A percentile compares a stretch with the other conserved stretches of the same genome.
These are phyloP conservation scores for Tarsius wallacei DNA, from an alignment of 2,797 vertebrate species.

Conservation along the genomic window DNA sequence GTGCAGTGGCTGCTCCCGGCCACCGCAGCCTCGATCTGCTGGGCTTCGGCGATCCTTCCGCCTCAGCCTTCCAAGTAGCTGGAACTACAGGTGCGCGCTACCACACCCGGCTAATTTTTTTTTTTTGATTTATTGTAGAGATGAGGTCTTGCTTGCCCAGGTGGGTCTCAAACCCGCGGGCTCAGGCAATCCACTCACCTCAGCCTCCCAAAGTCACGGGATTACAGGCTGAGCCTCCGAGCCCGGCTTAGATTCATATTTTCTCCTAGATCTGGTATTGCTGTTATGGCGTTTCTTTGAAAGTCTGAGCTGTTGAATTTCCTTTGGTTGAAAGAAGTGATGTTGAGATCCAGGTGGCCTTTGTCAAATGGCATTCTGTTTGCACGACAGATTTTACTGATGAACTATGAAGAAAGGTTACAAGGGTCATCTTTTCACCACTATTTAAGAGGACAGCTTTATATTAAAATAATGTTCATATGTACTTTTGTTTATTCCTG, in stretches of 20 bases:
- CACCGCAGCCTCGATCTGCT: too few relatives aligned
- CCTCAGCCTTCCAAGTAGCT: too few relatives aligned
- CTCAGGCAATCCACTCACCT: too few relatives aligned
- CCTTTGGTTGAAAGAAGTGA: conserved; percentile 37
- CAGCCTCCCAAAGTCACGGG: too few relatives aligned
- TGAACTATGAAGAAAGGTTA: background rate
- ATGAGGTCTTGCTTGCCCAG: too few relatives aligned
- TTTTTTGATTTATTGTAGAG: too few relatives aligned
- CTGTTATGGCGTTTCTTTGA: background rate
- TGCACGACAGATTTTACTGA: background rate
- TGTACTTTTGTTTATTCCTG: background rate
- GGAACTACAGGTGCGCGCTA: too few relatives aligned
- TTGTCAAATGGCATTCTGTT: conserved; percentile 8
- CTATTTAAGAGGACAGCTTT: background rate
- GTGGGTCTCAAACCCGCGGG: too few relatives aligned
- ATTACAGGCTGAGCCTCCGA: too few relatives aligned
- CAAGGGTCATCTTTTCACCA: background rate
- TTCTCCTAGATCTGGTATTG: background rate
- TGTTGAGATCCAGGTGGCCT: background rate
- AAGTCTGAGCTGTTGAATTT: background rate
- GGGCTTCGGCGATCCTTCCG: too few relatives aligned
- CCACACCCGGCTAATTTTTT: too few relatives aligned
- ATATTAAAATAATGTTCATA: background rate
- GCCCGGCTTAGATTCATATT: background rate
- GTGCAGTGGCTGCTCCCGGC: too few relatives aligned